phyloP scores from a whole-genome alignment of 2,113 vertebrate genomes.

The Mungos mungo region DNA sequence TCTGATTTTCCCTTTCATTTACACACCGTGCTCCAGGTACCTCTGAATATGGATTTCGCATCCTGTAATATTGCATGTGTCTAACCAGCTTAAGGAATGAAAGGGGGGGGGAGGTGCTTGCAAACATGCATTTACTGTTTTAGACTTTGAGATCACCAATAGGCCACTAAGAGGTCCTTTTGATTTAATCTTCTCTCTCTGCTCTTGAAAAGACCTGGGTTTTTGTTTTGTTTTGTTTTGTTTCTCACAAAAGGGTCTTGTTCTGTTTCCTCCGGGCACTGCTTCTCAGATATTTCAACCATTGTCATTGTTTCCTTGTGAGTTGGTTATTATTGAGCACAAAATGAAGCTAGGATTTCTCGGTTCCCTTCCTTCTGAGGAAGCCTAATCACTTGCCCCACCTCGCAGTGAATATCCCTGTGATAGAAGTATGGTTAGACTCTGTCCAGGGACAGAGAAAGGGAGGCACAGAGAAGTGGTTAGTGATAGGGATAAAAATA shows the following conservation, averaged over 20 bases:
- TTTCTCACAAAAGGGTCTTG: neutral
- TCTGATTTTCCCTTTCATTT: conserved; percentile 43
- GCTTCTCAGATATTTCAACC: conserved; percentile 50
- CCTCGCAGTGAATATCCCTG: conserved; percentile 18
- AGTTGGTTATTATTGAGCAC: conserved; percentile 44
- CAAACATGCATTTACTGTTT: conserved; percentile 21
- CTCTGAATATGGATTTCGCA: conserved; percentile 1
- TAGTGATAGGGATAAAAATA: neutral
- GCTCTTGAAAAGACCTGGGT: conserved; percentile 45
- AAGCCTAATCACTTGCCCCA: conserved; percentile 45
- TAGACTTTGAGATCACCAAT: conserved; percentile 32
- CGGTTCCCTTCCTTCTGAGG: neutral
- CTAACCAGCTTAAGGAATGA: neutral
- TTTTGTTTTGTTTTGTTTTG: neutral
- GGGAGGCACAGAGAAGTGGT: neutral
- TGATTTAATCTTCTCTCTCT: conserved; percentile 44
- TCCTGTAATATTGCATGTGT: neutral
- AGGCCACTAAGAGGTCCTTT: conserved; percentile 22
- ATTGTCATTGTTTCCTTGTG: conserved; percentile 40
- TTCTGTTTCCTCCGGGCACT: conserved; percentile 41
- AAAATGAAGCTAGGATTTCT: conserved; percentile 65
- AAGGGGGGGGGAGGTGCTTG: neutral
- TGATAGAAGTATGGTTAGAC: conserved; percentile 1
- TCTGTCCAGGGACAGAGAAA: conserved; percentile 22
- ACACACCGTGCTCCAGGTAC: neutral